Conservation (phyloP, 2,113 vertebrate genomes). For the Porphyrio hochstetteri region DNA sequence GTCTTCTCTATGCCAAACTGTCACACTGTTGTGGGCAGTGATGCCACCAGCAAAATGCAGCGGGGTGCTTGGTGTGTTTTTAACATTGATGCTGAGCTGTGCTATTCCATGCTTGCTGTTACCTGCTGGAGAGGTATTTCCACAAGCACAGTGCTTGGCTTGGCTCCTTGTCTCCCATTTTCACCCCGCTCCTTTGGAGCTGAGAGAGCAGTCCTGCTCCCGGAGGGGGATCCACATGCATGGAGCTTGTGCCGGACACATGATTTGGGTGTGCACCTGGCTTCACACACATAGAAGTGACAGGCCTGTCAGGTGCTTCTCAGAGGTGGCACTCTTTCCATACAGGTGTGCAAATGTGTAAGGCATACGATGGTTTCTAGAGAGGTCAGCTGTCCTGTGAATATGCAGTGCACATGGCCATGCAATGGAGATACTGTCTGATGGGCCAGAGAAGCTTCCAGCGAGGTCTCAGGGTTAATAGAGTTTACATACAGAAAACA, state of each 20-base stretch:
- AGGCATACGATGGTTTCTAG: background rate
- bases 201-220: background rate
- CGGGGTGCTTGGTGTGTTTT: background rate
- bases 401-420: accelerated
- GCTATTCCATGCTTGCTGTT: background rate
- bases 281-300: background rate
- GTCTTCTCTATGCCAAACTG: background rate
- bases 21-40: background rate
- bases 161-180: background rate
- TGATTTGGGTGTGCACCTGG: background rate
- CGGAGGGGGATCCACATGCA: accelerated
- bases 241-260: background rate
- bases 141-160: background rate
- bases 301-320: background rate
- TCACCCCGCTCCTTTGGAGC: background rate
- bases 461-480: background rate
- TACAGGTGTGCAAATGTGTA: background rate
- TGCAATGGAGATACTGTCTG: background rate
- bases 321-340: accelerated
- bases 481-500: background rate
- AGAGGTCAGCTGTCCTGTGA: background rate
- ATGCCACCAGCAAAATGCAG: accelerated
- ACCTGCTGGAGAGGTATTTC: background rate
- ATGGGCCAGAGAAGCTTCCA: background rate
- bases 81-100: background rate